Base-by-base conservation (phyloP, 2,797 vertebrate species). In the Enteromius argenteus region DNA sequence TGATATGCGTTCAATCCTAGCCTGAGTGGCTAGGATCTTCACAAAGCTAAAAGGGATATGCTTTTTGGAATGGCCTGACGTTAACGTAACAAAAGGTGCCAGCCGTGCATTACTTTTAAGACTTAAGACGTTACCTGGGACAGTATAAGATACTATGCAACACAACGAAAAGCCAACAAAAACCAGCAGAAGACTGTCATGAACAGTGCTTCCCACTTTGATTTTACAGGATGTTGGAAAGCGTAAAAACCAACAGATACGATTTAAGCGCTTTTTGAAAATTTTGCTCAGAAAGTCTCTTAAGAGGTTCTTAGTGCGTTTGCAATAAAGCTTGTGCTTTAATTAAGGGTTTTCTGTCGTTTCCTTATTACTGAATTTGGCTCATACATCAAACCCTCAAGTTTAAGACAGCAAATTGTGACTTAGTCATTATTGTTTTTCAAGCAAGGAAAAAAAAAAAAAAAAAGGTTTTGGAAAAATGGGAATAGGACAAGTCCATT, bases 301-400 rank as follows among this genome's bases (percentile, higher is more conserved):
- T 42, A 58, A 69, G 44, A 88, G 58, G 49, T 75, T 71, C 14
- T 81, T 87, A 83, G 84, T 81, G 83, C 60, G 81, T 80, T 83
- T 79, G 93, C 91, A 93, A 93, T 92, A 91, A 84, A 92, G 92
- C 93, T 96, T 96, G 95, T 96, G 95, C 95, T 96, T 95, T 94
- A 92, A 90, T 77, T 91, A 92, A 91, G 90, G 91, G 91, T 91
- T 92, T 89, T 91, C 91, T 86, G 85, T 86, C 81, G 27, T 86
- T 84, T 86, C 73, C 89, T 89, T 91, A 85, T 87, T 84, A 89
- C 46, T 81, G 35, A 87, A 89, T 85, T 84, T 87, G 91, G 90
- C 91, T 90, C 91, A 87, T 85, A 91, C 89, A 76, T 92, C 91
- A 91, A 93, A 92, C 90, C 91, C 90, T 90, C 85, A 89, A 81